Conservation (phyloP, 2,113 vertebrate genomes). For the Tetraodon nigroviridis region DNA sequence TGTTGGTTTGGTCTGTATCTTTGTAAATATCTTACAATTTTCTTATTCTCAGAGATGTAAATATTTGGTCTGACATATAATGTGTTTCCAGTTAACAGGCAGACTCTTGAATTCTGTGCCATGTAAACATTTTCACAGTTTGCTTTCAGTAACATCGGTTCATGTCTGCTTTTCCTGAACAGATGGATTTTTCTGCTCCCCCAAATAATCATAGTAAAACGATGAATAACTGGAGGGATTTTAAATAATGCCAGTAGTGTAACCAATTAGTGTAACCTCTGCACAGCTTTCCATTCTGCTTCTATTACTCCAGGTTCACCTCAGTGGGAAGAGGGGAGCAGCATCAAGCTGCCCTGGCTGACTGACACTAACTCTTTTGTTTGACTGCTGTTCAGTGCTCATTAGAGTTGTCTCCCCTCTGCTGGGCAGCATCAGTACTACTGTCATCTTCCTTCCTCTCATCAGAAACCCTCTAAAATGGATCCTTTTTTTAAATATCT, state of each 20-base stretch:
- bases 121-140: constrained; percentile 21
- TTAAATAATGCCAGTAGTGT: neutral
- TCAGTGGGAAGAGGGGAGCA: neutral
- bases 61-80: constrained; percentile 39
- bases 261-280: neutral
- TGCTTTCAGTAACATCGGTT: neutral
- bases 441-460: constrained; percentile 8
- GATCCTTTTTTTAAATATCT: neutral
- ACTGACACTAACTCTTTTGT: constrained; percentile 13
- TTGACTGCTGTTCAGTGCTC: constrained; percentile 23
- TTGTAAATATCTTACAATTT: constrained; percentile 28
- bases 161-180: neutral
- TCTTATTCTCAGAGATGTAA: constrained; percentile 30
- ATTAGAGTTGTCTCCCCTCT: constrained; percentile 61
- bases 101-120: constrained; percentile 13
- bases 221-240: neutral
- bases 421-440: constrained; percentile 57
- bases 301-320: neutral
- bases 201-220: neutral
- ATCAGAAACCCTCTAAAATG: neutral
- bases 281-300: neutral
- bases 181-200: neutral
- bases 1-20: constrained; percentile 13
- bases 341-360: constrained; percentile 4
- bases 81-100: constrained; percentile 31